Conservation (phyloP, 1,140 invertebrate species). For the Mycetomoellerius zeteki region DNA sequence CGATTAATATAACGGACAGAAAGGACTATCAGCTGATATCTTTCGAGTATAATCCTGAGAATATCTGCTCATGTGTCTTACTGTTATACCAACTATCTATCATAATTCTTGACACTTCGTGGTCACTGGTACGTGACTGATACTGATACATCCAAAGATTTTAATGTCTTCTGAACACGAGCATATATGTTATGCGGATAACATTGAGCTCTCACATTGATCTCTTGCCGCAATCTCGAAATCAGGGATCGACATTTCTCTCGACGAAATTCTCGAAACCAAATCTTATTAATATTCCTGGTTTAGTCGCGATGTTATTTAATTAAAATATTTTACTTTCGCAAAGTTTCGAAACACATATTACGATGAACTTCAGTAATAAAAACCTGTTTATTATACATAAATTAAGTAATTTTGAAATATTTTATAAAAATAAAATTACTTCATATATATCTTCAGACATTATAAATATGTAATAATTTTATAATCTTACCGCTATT, state of each 20-base stretch:
- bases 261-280: not conserved
- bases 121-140: constrained; percentile 20
- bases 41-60: constrained; percentile 44
- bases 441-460: not conserved
- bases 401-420: not conserved
- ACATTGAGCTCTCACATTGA: not conserved
- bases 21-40: constrained; percentile 37
- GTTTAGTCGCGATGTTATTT: not conserved
- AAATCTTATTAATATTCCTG: not conserved
- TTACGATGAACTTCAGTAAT: not conserved
- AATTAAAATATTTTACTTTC: not conserved
- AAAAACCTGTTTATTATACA: not conserved
- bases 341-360: not conserved
- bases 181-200: not conserved
- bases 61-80: constrained; percentile 31
- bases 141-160: constrained; percentile 3
- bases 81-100: constrained; percentile 57
- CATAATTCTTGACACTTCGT: constrained; percentile 61
- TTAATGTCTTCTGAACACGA: not conserved
- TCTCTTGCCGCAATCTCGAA: not conserved
- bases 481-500: not conserved
- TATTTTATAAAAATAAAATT: constrained; percentile 30
- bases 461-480: not conserved
- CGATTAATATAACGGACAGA: not conserved
- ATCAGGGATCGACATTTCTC: not conserved